Evolutionary conservation across 1,140 invertebrate genomes (phyloP).

Genomic region (Hyles vespertilio): DNA sequence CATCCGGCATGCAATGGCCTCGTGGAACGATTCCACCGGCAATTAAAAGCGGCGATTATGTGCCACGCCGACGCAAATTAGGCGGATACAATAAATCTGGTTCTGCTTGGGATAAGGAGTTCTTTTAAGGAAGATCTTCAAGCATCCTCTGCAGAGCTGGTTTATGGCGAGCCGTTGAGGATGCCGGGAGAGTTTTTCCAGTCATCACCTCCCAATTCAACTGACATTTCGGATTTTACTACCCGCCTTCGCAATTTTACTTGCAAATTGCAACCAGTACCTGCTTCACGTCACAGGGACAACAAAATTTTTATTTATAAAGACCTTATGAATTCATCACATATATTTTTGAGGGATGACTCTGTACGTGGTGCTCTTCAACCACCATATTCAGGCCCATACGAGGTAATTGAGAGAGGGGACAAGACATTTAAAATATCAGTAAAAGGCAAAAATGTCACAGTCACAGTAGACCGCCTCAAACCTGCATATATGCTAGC

Average conservation of each 20-base stretch:
- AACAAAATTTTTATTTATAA: constrained; percentile 22
- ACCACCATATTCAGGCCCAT: no score
- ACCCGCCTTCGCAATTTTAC: constrained; percentile 14
- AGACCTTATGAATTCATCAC: no score
- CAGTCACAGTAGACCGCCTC: no score
- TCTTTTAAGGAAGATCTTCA: constrained; percentile 46
- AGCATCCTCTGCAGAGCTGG: constrained; percentile 38
- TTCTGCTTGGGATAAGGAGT: constrained; percentile 58
- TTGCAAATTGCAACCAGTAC: constrained; percentile 17
- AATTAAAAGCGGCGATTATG: constrained; percentile 29
- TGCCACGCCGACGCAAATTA: constrained; percentile 39
- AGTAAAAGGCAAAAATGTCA: no score
- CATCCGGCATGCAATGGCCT: constrained; percentile 17
- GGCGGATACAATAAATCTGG: constrained; percentile 48
- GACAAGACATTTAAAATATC: no score
- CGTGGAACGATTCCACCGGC: constrained; percentile 48
- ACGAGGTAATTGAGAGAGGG: no score
- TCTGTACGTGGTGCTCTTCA: no score
- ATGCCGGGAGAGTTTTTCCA: constrained; percentile 52
- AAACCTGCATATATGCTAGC: no score
- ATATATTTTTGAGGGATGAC: no score
- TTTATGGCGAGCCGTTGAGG: constrained; percentile 28
- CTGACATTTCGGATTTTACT: constrained; percentile 15
- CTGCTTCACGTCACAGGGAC: constrained; percentile 14
- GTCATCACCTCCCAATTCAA: constrained; percentile 3